Evolutionary conservation across 2,113 vertebrate species (phyloP).

Genomic region (Crotophaga sulcirostris): DNA sequence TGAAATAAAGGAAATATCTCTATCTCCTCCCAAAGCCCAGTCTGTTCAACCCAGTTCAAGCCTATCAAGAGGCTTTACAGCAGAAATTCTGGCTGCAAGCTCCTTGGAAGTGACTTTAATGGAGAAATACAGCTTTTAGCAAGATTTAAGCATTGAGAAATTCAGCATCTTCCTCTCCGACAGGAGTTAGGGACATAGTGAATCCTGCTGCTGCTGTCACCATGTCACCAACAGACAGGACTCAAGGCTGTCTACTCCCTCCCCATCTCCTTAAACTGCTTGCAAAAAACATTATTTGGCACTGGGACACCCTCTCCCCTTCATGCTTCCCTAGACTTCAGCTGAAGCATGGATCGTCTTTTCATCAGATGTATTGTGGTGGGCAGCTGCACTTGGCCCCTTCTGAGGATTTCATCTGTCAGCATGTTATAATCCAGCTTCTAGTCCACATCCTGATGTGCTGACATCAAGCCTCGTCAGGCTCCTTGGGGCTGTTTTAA

Average conservation of each 20-base stretch:
- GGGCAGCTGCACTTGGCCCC: not conserved
- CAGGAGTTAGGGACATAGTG: not conserved
- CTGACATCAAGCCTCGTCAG: not conserved
- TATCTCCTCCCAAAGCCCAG: not conserved
- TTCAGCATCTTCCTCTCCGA: not conserved
- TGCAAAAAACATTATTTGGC: not conserved
- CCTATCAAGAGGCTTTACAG: not conserved
- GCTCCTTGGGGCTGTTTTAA: not conserved
- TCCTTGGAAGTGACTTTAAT: not conserved
- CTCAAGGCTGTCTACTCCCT: not conserved
- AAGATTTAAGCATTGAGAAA: not conserved
- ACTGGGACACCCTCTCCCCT: not conserved
- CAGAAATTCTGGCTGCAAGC: not conserved
- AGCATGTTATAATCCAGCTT: not conserved
- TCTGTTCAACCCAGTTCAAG: not conserved
- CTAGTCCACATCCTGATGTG: fast-evolving
- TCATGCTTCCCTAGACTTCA: not conserved
- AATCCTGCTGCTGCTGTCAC: not conserved
- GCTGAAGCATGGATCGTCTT: not conserved
- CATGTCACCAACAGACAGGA: not conserved
- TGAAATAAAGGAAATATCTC: not conserved
- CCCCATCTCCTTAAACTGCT: not conserved
- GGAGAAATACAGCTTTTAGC: not conserved
- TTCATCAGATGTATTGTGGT: not conserved
- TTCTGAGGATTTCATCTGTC: not conserved